Percentiles rank a stretch among this genome's conserved stretches.
phyloP scores from a whole-genome alignment of 2,888 invertebrate genomes.

The Limnephilus auricula region DNA sequence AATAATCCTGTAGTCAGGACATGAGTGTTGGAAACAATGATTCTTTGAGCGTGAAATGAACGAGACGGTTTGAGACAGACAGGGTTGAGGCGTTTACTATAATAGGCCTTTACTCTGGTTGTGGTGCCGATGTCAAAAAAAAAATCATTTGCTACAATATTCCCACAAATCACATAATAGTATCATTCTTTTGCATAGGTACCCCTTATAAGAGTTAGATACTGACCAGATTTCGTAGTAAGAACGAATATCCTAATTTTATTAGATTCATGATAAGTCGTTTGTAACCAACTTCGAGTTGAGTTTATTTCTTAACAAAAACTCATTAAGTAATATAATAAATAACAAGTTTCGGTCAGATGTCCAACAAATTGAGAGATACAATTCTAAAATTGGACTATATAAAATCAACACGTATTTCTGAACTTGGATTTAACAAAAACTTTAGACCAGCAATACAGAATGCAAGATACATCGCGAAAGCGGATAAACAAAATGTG shows the following conservation, averaged over 20 bases:
- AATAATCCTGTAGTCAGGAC: too few relatives aligned
- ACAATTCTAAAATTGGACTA: neutral
- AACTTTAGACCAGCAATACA: neutral
- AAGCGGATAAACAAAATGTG: neutral
- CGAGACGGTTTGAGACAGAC: too few relatives aligned
- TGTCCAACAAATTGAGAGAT: neutral
- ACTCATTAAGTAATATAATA: neutral
- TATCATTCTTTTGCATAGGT: too few relatives aligned
- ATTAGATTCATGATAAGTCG: neutral
- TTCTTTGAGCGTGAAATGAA: too few relatives aligned
- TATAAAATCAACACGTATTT: neutral
- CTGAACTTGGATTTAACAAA: neutral
- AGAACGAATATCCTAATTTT: neutral
- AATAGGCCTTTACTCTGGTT: too few relatives aligned
- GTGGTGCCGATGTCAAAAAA: too few relatives aligned
- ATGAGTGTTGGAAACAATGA: too few relatives aligned
- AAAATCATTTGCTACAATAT: too few relatives aligned
- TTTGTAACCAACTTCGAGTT: neutral
- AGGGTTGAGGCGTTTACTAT: too few relatives aligned
- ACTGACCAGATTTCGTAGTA: neutral
- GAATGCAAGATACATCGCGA: neutral
- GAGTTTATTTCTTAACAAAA: neutral
- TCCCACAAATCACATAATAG: too few relatives aligned
- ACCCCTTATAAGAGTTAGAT: neutral
- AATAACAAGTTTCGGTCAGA: neutral